Base-by-base conservation (phyloP, 2,797 vertebrate species). In the Sus cebifrons region DNA sequence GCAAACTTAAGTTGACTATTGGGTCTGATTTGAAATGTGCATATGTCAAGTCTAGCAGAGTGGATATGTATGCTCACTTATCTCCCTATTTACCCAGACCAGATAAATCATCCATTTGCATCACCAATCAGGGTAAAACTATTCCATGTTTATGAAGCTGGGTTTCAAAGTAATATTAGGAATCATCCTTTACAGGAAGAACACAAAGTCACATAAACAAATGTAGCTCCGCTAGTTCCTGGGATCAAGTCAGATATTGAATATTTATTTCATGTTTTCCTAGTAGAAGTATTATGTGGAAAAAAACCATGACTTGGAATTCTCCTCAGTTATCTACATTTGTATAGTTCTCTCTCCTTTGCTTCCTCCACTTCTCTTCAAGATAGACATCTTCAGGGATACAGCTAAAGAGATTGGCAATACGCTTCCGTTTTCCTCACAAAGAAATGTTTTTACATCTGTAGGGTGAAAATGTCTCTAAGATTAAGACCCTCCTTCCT, bases 241-340 rank as follows among this genome's bases (percentile, higher is more conserved):
- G 40, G 64, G 60, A 40, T 92, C 18, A 58, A 68, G 49, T 84
- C 75, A 79, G 70, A 77, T 75, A 40, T 5, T 84, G 23, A 91
- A 78, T 78, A 70, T 89, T 94, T 92, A 84, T 58, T 82, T 92
- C 70, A 49, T 70, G 27, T 71, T 92, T 78, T 94, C 44, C 70
- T 86, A 54, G 36, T 83, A 95, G 86, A 89, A 89, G 79, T 82
- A 77, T 2, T 71, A 84, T 89, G 81, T 78, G 82, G 74, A 71
- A 62, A 60, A 96, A 96, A 92, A 60, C 44, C 71, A 56, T 40
- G 68, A 75, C 20, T 84, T 86, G 40, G 68, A 54, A 60, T 79
- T 64, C 73, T 90, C 68, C 56, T 23, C 16, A 81, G 29, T 68
- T 74, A 40, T 81, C 29, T 54, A 64, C 23, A 56, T 84, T 84